These are phyloP conservation scores for Sarcophaga bullata DNA, from an alignment of 1,140 invertebrate genomes.

Conservation along the genomic window DNA sequence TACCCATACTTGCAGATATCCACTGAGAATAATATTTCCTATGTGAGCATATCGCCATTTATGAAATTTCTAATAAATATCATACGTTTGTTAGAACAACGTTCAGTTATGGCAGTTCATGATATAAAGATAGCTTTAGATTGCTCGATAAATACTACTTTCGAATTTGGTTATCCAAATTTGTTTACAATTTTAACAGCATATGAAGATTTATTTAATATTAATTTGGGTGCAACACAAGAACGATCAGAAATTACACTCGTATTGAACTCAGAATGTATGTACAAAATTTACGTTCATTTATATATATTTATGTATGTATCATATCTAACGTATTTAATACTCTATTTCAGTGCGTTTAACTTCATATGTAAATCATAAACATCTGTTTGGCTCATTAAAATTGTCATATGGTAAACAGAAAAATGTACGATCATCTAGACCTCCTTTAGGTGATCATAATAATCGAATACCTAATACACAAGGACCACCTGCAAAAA, in stretches of 20 bases:
- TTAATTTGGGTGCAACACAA: conserved; percentile 52
- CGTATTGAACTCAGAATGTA: conserved; percentile 53
- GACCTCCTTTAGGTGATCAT: conserved; percentile 51
- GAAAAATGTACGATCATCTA: conserved; percentile 41
- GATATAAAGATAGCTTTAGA: conserved; percentile 56
- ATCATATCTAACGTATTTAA: not conserved
- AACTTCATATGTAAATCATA: conserved; percentile 44
- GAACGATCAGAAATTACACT: conserved; percentile 56
- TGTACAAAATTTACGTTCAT: conserved; percentile 41
- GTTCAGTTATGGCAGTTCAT: conserved; percentile 51
- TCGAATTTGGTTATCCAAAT: conserved; percentile 66
- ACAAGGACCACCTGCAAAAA: conserved; percentile 52
- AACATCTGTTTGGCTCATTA: conserved; percentile 48
- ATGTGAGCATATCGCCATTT: conserved; percentile 54
- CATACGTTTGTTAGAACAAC: conserved; percentile 55
- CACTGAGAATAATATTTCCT: conserved; percentile 46
- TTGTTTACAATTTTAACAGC: conserved; percentile 67
- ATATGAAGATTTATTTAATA: conserved; percentile 68
- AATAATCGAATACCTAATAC: conserved; percentile 45
- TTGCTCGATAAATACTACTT: conserved; percentile 52
- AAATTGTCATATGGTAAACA: conserved; percentile 52
- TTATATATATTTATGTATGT: not conserved
- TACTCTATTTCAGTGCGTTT: conserved; percentile 47
- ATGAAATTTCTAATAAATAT: conserved; percentile 57
- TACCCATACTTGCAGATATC: conserved; percentile 42